These are phyloP conservation scores for Chionis minor DNA, from an alignment of 2,113 vertebrate genomes.

Conservation along the genomic window DNA sequence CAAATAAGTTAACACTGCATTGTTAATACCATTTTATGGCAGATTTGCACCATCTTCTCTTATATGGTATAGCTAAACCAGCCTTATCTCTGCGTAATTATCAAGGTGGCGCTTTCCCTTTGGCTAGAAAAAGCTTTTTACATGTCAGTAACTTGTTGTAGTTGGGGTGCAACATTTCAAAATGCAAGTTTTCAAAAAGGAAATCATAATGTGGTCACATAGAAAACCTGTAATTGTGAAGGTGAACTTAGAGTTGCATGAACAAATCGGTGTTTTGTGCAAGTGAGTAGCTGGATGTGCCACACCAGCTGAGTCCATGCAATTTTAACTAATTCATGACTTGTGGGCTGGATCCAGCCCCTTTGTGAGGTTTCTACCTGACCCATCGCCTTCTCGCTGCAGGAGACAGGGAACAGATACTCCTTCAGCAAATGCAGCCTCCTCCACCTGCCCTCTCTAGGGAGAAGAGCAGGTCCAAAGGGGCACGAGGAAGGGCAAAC, in stretches of 20 bases:
- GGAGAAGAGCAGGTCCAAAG: background rate
- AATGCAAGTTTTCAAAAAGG: background rate
- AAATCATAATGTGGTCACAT: background rate
- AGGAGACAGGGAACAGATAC: background rate
- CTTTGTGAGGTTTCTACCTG: background rate
- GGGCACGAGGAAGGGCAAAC: background rate
- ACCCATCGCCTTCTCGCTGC: background rate
- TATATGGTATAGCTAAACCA: background rate
- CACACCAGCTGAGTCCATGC: background rate
- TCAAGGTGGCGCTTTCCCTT: background rate
- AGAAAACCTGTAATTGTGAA: background rate
- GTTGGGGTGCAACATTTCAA: background rate
- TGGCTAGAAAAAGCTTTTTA: background rate
- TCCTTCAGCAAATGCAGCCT: background rate
- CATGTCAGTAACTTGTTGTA: background rate
- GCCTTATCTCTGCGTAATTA: background rate
- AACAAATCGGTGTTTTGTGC: background rate
- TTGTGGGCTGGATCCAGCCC: background rate
- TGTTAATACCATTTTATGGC: background rate
- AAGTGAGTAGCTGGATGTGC: background rate
- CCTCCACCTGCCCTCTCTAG: conserved; percentile 14
- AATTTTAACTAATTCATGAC: background rate
- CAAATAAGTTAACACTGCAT: background rate
- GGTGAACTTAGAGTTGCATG: background rate
- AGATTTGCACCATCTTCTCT: background rate